Evolutionary conservation across 2,113 vertebrate species (phyloP).

Genomic region (Ciconia boyciana): DNA sequence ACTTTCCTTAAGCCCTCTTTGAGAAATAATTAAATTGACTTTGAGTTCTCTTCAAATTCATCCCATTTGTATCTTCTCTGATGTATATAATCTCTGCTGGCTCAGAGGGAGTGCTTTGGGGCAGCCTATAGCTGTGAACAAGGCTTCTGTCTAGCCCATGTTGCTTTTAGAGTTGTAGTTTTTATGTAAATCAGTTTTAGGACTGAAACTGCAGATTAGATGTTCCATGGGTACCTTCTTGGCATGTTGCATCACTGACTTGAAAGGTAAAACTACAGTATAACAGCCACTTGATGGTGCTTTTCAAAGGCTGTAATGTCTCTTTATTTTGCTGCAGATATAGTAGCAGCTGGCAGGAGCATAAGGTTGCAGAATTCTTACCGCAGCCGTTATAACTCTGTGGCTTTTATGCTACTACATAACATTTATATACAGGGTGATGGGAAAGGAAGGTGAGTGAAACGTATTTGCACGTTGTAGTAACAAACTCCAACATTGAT

Average conservation of each 20-base stretch:
- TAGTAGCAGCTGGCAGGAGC: slow-evolving; percentile 15
- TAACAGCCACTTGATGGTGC: slow-evolving; percentile 17
- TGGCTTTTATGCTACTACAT: slow-evolving; percentile 15
- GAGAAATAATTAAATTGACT: neutral
- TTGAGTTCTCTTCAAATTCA: neutral
- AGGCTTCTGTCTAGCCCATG: neutral
- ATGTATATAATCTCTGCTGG: neutral
- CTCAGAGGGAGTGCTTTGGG: neutral
- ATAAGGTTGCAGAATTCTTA: slow-evolving; percentile 34
- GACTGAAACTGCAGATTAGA: neutral
- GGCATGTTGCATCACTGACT: neutral
- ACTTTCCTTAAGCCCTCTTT: neutral
- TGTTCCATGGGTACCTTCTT: neutral
- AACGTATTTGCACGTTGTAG: neutral
- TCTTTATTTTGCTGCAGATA: slow-evolving; percentile 27
- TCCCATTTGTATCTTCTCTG: neutral
- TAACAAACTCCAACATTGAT: neutral
- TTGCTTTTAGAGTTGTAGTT: neutral
- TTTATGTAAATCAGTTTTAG: slow-evolving; percentile 1
- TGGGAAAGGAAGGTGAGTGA: neutral
- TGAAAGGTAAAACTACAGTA: slow-evolving; percentile 6
- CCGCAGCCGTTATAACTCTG: neutral
- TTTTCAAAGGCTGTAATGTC: neutral
- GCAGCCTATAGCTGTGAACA: neutral
- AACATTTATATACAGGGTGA: neutral